Base-by-base conservation (phyloP, 2,113 vertebrate species). In the Oreocharis arfaki region DNA sequence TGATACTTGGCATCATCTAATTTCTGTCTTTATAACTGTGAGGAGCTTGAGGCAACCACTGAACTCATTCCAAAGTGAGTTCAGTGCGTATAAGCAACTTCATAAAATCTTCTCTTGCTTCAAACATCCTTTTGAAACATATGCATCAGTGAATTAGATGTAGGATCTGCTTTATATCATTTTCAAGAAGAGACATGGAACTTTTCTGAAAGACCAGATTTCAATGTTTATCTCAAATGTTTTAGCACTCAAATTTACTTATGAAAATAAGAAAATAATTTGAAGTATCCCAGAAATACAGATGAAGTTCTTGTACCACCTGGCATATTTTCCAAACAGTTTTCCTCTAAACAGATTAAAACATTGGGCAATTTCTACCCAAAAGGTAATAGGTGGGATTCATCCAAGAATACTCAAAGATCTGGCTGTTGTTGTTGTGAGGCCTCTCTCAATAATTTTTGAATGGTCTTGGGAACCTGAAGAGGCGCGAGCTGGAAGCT, bases 401-500 rank as follows among this genome's bases (percentile, higher is more conserved):
- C 46, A 53, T 41, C 39, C 24, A 68, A 46, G 41, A 55, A 41
- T 76, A 47, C 16, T 32, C 20, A 53, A 35, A 41, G 39, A 76
- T n/a, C 30, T 55, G 30, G 20, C 9, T 55, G n/a, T 32, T 41
- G 17, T 27, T 21, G 37, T 35, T 15, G 9, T 69, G 47, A 42
- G 26, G 14, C 13, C 10, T 35, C 20, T 68, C 61, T 47, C 21
- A 47, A 24, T 14, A 37, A 10, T 68, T 68, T 68, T 61, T 76
- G 30, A 30, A 35, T 35, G 24, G 11, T 46, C 4, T 61, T 61
- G 24, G 30, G n/a, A 35, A 47, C 55, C 24, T 0, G 0, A 24
- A 68, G 39, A 41, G 11, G 11, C 22, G 13, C 28, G 23, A 60
- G 13, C 16, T 46, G 23, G 44, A 89, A 59, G 59, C 33, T 67